These are phyloP conservation scores for Pygoscelis adeliae DNA, from an alignment of 2,113 vertebrate genomes.

Conservation along the genomic window DNA sequence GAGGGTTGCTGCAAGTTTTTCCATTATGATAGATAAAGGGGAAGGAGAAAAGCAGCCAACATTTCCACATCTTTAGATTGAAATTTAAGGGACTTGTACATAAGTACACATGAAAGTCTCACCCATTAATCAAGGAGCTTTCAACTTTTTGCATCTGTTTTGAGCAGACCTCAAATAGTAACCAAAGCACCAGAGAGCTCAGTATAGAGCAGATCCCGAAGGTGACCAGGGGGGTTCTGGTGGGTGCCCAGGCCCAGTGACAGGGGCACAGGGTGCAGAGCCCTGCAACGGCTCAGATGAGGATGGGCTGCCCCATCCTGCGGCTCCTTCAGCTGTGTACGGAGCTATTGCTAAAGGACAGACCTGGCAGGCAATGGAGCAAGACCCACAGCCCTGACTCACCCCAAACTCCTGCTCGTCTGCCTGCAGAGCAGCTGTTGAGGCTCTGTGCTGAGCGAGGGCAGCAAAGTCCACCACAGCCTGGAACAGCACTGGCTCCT, in stretches of 20 bases:
- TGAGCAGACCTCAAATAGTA: neutral
- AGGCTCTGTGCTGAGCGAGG: neutral
- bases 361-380: neutral
- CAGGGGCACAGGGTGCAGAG: neutral
- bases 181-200: neutral
- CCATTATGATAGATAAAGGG: neutral
- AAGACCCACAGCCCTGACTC: fast-evolving
- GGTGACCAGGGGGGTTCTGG: fast-evolving
- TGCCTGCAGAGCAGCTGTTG: neutral
- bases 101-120: neutral
- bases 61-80: neutral
- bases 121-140: neutral
- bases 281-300: neutral
- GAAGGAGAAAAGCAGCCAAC: neutral
- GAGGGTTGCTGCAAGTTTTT: neutral
- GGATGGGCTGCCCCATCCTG: neutral
- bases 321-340: neutral
- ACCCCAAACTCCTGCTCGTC: neutral
- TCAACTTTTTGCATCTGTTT: neutral
- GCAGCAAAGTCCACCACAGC: neutral
- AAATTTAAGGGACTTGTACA: neutral
- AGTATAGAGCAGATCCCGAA: neutral
- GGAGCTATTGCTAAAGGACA: neutral
- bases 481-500: neutral
- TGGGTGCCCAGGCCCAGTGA: neutral